Percentiles rank a stretch among this genome's conserved stretches.
phyloP scores from a whole-genome alignment of 1,140 invertebrate species.

The Cydia splendana region DNA sequence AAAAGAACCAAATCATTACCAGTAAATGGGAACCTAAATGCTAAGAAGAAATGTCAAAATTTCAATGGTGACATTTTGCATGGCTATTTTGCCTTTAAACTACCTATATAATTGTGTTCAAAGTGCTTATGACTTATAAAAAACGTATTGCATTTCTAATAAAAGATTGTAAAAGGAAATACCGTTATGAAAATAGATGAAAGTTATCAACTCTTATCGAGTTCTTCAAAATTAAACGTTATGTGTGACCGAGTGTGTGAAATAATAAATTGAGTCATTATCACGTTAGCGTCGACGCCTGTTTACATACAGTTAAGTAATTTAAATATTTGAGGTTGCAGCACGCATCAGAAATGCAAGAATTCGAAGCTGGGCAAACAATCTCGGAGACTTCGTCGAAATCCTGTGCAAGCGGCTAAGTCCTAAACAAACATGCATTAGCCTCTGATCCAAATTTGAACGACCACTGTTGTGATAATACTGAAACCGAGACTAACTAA shows the following conservation, averaged over 20 bases:
- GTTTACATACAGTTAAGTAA: slow-evolving; percentile 16
- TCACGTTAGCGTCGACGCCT: neutral
- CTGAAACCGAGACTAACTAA: neutral
- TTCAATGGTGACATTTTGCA: too few relatives aligned
- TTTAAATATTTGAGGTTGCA: slow-evolving; percentile 28
- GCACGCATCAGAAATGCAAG: slow-evolving; percentile 18
- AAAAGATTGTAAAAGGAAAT: slow-evolving; percentile 1
- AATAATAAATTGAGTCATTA: slow-evolving; percentile 19
- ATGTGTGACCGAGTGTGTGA: slow-evolving; percentile 4
- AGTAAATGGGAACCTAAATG: neutral
- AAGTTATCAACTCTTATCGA: neutral
- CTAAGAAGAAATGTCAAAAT: too few relatives aligned
- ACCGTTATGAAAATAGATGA: neutral
- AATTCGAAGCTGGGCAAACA: slow-evolving; percentile 6
- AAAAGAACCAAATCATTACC: neutral
- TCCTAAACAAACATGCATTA: slow-evolving; percentile 24
- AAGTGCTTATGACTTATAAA: too few relatives aligned
- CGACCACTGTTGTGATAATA: slow-evolving; percentile 25
- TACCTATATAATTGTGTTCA: too few relatives aligned
- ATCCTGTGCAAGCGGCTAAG: slow-evolving; percentile 23
- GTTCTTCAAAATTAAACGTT: slow-evolving; percentile 2
- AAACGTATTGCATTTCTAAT: too few relatives aligned
- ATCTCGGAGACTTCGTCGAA: slow-evolving; percentile 2
- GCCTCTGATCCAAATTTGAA: slow-evolving; percentile 18
- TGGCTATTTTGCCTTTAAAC: too few relatives aligned